Base-by-base conservation (phyloP, 2,113 vertebrate species). In the Eupsittula cactorum region DNA sequence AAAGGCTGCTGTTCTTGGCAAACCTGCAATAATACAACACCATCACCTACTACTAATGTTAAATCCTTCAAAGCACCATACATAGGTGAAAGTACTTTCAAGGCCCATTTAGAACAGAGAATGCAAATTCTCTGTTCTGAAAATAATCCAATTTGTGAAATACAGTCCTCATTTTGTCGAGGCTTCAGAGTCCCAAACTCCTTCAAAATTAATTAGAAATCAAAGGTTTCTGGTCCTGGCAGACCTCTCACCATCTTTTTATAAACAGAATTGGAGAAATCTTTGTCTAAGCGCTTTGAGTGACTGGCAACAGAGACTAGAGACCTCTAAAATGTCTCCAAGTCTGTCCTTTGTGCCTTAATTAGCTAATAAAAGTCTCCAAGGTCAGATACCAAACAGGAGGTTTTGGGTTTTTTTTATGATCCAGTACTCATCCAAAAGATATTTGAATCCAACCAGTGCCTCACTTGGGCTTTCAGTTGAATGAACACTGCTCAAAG, bases 271-370 rank as follows among this genome's bases (percentile, higher is more conserved):
- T 41, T 21, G 7, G 27, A 35, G 33, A 78, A 53, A 44, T 74
- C 41, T 83, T 83, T 74, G 60, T 55, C 15, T 44, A 31, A 44
- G 27, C 7, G 16, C 71, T 47, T 42, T 44, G 4, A 79, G 44
- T 18, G 35, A 67, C 59, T 44, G 64, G 16, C 41, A 62, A 53
- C 20, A 84, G 28, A 88, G 46, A 73, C 31, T 23, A 16, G 41
- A 82, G 39, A 73, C 41, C 13, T 78, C 78, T 50, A 47, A 49
- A 31, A 31, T 35, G 29, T n/a, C n/a, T n/a, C n/a, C n/a, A 57
- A n/a, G 86, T 87, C 64, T 90, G 42, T 78, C 77, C 49, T 93
- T 94, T 88, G 35, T 16, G 86, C 27, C 65, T 93, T 88, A 82
- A 95, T 67, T 74, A 64, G 10, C n/a, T 77, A 77, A 95, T 63